Evolutionary conservation across 2,113 vertebrate species (phyloP).

Genomic region (Xiphophorus maculatus): DNA sequence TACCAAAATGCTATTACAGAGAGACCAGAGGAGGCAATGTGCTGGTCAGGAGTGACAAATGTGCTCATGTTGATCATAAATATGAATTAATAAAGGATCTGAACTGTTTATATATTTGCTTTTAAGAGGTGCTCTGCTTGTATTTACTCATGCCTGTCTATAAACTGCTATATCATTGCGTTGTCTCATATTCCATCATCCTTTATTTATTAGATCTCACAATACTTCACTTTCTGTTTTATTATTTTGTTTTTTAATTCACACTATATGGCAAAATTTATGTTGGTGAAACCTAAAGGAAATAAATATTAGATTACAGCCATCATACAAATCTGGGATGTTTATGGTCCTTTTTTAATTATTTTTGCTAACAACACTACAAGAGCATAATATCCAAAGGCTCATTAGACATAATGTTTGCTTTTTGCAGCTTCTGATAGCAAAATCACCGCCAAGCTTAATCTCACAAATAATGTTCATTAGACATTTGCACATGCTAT

Average conservation of each 20-base stretch:
- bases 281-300: no score
- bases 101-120: no score
- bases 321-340: no score
- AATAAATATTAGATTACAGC: no score
- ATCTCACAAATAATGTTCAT: slow-evolving; percentile 13
- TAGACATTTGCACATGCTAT: not conserved
- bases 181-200: not conserved
- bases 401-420: no score
- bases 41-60: slow-evolving; percentile 25
- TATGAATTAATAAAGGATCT: not conserved
- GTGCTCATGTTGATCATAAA: not conserved
- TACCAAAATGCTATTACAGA: slow-evolving; percentile 60
- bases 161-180: not conserved
- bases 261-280: no score
- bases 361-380: no score
- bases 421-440: not conserved
- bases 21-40: slow-evolving; percentile 56
- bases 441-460: slow-evolving; percentile 10
- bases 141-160: not conserved
- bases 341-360: no score
- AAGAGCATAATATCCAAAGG: no score
- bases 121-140: not conserved
- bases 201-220: no score
- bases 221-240: no score
- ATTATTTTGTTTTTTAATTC: no score